Base-by-base conservation (phyloP, 2,888 invertebrate genomes). In the Hemistola chrysoprasaria region DNA sequence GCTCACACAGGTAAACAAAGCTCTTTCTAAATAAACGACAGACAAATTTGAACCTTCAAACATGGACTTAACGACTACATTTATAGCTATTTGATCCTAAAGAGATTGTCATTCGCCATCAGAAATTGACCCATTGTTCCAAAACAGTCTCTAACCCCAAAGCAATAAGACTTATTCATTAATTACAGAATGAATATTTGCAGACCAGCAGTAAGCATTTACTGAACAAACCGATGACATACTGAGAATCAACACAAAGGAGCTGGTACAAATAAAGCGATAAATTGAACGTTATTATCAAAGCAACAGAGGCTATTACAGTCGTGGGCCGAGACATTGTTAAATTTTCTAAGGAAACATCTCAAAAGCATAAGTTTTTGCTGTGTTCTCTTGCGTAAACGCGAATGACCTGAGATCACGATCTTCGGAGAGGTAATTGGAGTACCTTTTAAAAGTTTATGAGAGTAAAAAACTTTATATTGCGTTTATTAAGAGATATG, bases 191-290 rank as follows among this genome's bases (percentile, higher is more conserved):
- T n/a, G n/a, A n/a, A 42, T 42, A 41, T 38, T 43, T 38, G 34
- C 43, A 30, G 22, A 30, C 24, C 29, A 11, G 24, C 25, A 31
- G 35, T 41, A 36, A 33, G 24, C 52, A 40, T 36, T 16, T n/a
- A 43, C 49, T 36, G 35, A 65, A 51, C 58, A 56, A 54, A 46
- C 48, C 29, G 46, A 34, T 41, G 47, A 41, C 50, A 45, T 69
- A 67, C 68, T 32, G 8, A 60, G 68, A 69, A 68, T 11, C 21
- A 16, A 51, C 43, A 67, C 66, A 65, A 65, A 64, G 59, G 50
- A 53, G 52, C 52, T 55, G 31, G 7, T 24, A 6, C 27, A 25
- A 5, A 6, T 16, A 6, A 4, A 22, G 8, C 24, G 25, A 40
- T 11, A 20, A 11, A 33, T 7, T 28, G 24, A 38, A 40, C 47